Evolutionary conservation across 2,888 invertebrate genomes (phyloP), one percentile per base, ranked within the genome.

Genomic region (Phalera bucephala): DNA sequence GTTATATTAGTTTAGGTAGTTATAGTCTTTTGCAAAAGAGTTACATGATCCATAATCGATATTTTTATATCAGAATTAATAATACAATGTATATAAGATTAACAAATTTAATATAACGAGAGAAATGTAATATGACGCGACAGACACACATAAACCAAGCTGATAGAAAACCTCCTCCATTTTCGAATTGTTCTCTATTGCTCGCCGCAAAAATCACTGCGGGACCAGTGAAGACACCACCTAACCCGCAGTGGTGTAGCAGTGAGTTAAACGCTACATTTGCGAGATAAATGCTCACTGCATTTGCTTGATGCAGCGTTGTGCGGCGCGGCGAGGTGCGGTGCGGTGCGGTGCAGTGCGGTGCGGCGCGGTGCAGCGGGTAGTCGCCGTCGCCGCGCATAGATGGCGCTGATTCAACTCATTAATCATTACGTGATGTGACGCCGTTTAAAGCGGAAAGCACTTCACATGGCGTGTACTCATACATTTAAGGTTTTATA

Each of bases 221-320:
- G 17, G 17, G 17, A 17, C 17, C 13, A 26, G 14, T 14, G 14
- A 14, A 8, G 13, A 2, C 26, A 3, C 13, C 28, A 17, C 17
- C 26, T 52, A 44, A 35, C 29, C 34, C 34, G 30, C 10, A 36
- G 49, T 39, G 51, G 56, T 52, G 51, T 53, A 33, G 64, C 56
- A 59, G 58, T 60, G 70, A 72, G 75, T 75, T 74, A 73, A 75
- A 62, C 67, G 67, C 52, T 60, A 69, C 75, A 75, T 75, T 78
- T 66, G 64, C 42, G 57, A 68, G 64, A 75, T 65, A 65, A 69
- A 75, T 72, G 65, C 47, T 49, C 53, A 56, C 58, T 58, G 64
- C 59, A 61, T 53, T 46, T 43, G 53, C 49, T 3, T 11, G 22
- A 3, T 9, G 22, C 22, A 48, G 54, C 48, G 58, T 53, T 60